These are phyloP conservation scores for Apostichopus californicus DNA, from an alignment of 35 echinoderm and acorn worm species.

Conservation along the genomic window DNA sequence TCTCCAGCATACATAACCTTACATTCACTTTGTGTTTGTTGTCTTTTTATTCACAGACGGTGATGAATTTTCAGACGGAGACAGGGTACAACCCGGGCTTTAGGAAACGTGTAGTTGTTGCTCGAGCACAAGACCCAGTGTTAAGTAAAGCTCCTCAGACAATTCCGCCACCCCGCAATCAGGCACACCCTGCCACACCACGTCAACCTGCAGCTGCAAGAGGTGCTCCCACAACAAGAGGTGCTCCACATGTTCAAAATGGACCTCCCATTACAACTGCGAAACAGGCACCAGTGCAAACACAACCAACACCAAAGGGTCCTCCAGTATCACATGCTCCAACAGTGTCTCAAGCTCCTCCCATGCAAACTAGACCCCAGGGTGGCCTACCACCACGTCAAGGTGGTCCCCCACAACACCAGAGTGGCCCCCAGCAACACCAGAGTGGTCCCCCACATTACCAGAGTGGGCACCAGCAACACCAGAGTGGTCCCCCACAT, in stretches of 20 bases:
- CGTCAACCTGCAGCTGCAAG: background rate
- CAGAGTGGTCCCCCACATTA: slow-evolving; percentile 3
- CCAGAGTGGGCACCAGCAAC: no score
- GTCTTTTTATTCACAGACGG: slow-evolving; percentile 55
- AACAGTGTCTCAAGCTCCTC: background rate
- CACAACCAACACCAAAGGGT: background rate
- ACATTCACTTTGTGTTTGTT: no score
- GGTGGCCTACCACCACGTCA: background rate
- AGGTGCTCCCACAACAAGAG: slow-evolving; percentile 12
- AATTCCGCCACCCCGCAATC: background rate
- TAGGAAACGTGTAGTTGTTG: background rate
- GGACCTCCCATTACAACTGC: slow-evolving; percentile 26
- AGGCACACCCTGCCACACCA: background rate
- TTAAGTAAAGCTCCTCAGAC: background rate
- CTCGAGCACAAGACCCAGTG: background rate
- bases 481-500: slow-evolving; percentile 4
- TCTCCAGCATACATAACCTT: no score
- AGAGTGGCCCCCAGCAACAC: no score
- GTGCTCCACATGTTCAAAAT: slow-evolving; percentile 34
- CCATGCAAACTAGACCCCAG: background rate
- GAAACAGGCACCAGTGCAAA: background rate
- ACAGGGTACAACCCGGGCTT: slow-evolving; percentile 66
- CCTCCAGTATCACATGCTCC: background rate
- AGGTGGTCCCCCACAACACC: no score
- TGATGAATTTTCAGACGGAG: slow-evolving; percentile 75